These are phyloP conservation scores for Cydia pomonella DNA, from an alignment of 1,140 invertebrate species.

Conservation along the genomic window DNA sequence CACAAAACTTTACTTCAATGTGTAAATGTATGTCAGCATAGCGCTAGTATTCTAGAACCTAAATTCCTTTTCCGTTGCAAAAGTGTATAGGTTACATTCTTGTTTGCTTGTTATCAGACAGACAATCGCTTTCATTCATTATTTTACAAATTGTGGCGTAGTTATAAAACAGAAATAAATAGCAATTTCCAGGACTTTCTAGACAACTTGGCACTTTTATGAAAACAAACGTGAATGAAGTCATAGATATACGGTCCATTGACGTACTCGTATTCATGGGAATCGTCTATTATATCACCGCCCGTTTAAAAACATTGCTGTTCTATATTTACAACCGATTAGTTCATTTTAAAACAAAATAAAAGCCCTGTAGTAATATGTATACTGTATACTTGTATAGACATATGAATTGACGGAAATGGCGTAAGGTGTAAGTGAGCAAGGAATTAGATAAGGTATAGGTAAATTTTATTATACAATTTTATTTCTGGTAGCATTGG, in stretches of 20 bases:
- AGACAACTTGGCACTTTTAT: constrained; percentile 1
- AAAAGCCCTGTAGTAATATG: background rate
- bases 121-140: background rate
- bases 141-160: background rate
- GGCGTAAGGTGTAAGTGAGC: too few species aligned
- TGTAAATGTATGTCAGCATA: too few species aligned
- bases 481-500: too few species aligned
- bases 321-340: constrained; percentile 14
- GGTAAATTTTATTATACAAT: too few species aligned
- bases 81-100: too few species aligned
- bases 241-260: constrained; percentile 7
- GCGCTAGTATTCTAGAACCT: too few species aligned
- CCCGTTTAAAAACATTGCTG: constrained; percentile 8
- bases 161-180: background rate
- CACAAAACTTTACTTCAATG: too few species aligned
- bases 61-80: too few species aligned
- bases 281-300: constrained; percentile 20
- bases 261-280: constrained; percentile 6
- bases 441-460: too few species aligned
- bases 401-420: too few species aligned
- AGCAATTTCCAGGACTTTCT: background rate
- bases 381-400: too few species aligned
- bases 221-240: constrained; percentile 22
- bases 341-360: constrained; percentile 3
- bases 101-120: too few species aligned